Evolutionary conservation across 2,797 vertebrate species (phyloP), one percentile per base, ranked within the genome.

Genomic region (Gallinago solitaria): DNA sequence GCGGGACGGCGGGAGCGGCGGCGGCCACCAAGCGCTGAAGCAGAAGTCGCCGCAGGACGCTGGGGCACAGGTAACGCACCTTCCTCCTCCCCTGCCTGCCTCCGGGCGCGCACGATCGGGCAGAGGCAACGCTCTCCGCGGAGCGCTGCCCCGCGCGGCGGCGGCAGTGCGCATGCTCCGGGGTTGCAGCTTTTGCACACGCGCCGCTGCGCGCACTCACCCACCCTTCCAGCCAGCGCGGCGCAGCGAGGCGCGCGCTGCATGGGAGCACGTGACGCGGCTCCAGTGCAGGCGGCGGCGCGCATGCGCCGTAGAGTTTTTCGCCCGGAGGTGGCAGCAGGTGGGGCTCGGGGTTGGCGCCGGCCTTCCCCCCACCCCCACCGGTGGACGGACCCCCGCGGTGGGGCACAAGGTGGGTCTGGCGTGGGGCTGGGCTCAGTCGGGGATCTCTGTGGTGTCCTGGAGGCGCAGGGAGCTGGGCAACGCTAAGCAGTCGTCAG

Each of bases 191-290:
- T 2, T 2, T 16, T 93, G 85, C 87, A 76, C 79, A n/a, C 35
- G 56, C 83, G 56, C 92, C 32, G 39, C 87, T 35, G 74, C 51
- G 35, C 45, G 57, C 64, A 6, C 60, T 41, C 65, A 6, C 60
- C 41, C 65, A 9, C 91, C 17, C 25, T 16, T 24, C 57, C 57
- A 37, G 57, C 21, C 57, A 11, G 54, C 53, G 89, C 51, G 45
- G 71, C 82, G 94, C 95, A 89, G 90, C 65, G 74, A 45, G 74
- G 95, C 94, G 90, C 90, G 60, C 20, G 86, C 95, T 98, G 98
- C 98, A 97, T 98, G 92, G 97, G 97, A 98, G 96, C 96, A 97
- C 95, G 96, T 98, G 96, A 98, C 83, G 9, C 16, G 24, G 89
- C 95, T 84, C 92, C 94, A 92, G 82, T 96, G 93, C 95, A 96